Conservation (phyloP, 1,140 invertebrate genomes). For the Lepidurus apus region DNA sequence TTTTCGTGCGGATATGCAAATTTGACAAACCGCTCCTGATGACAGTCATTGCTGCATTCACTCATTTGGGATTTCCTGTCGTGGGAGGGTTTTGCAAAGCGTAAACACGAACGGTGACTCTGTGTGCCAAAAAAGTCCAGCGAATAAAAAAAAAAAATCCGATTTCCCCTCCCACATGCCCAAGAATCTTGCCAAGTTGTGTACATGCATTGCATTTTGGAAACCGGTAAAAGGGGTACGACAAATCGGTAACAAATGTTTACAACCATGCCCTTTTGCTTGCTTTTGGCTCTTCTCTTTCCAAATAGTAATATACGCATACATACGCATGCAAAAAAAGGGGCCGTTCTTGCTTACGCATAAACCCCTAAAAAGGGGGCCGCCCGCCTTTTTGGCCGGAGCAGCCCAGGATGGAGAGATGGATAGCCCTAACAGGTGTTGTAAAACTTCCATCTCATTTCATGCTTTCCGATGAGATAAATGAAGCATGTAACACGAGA, state of each 20-base stretch:
- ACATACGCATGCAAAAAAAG: neutral
- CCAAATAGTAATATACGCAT: neutral
- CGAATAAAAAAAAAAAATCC: neutral
- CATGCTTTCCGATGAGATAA: constrained; percentile 1
- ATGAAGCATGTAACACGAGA: constrained; percentile 1
- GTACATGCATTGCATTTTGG: neutral
- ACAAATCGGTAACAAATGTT: constrained; percentile 16
- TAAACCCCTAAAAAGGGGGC: neutral
- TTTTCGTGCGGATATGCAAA: neutral
- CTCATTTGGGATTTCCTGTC: neutral
- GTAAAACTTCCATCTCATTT: constrained; percentile 6
- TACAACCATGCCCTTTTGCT: neutral
- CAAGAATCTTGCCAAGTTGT: neutral
- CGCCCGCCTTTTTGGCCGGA: neutral
- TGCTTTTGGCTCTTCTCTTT: neutral
- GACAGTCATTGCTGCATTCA: neutral
- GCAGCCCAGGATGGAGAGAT: neutral
- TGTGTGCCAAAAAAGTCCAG: neutral
- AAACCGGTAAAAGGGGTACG: neutral
- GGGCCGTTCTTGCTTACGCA: neutral
- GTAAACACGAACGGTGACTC: neutral
- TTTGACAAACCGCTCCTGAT: neutral
- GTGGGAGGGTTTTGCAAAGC: neutral
- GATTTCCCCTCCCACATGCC: neutral
- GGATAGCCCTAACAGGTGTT: constrained; percentile 17